Conservation (phyloP, 2,113 vertebrate genomes). For the Formicarius rufipectus region DNA sequence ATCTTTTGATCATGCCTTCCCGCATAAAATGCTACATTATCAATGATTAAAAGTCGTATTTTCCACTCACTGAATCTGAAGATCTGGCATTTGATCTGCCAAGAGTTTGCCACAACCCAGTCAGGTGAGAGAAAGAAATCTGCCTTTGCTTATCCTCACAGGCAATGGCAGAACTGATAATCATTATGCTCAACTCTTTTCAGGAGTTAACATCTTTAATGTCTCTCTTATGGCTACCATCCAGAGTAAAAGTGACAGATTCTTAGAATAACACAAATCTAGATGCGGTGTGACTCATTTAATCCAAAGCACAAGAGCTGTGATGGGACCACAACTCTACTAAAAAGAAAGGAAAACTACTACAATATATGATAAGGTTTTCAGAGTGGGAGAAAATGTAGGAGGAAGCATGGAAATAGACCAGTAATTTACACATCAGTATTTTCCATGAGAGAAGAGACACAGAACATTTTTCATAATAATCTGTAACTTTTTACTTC, state of each 20-base stretch:
- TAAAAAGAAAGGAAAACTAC: background rate
- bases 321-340: background rate
- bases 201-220: background rate
- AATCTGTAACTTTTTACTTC: background rate
- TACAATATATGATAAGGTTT: background rate
- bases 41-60: background rate
- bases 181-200: background rate
- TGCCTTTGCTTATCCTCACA: background rate
- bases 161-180: background rate
- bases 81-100: background rate
- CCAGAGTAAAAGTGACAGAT: background rate
- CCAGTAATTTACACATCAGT: background rate
- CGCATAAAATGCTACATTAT: background rate
- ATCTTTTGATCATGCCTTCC: background rate
- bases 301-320: background rate
- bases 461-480: background rate
- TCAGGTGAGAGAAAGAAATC: background rate
- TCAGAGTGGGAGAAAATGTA: background rate
- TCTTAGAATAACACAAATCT: background rate
- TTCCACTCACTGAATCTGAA: background rate
- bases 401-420: background rate
- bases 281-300: background rate
- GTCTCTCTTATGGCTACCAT: background rate
- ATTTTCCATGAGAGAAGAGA: background rate
- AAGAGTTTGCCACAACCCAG: background rate